Percentiles rank a stretch among this genome's conserved stretches.
Conservation (phyloP, 2,888 invertebrate genomes). For the Rhagonycha fulva region DNA sequence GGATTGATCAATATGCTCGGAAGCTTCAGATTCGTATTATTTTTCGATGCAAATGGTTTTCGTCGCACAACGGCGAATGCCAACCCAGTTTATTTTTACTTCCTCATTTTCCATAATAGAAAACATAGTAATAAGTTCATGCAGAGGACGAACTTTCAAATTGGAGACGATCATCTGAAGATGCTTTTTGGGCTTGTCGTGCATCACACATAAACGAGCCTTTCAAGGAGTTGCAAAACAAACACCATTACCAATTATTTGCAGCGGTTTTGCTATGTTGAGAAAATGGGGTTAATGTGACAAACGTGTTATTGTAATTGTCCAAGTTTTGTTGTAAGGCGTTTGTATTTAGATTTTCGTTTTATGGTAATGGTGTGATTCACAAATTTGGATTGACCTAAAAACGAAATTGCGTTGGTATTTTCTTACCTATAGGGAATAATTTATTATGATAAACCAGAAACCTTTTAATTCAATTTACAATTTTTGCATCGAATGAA, state of each 20-base stretch:
- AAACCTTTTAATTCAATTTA: background rate
- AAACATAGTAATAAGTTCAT: background rate
- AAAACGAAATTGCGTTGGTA: background rate
- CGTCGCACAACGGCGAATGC: background rate
- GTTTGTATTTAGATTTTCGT: background rate
- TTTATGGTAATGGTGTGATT: background rate
- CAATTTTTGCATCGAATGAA: background rate
- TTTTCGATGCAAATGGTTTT: background rate
- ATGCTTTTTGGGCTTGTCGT: background rate
- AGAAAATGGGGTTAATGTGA: background rate
- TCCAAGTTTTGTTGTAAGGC: background rate
- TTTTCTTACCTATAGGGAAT: background rate
- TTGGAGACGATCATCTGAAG: background rate
- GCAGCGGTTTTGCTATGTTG: background rate
- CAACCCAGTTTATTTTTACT: background rate
- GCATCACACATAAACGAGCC: background rate
- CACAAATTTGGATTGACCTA: background rate
- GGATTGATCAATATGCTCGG: conserved; percentile 1
- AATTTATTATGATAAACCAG: background rate
- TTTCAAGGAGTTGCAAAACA: background rate
- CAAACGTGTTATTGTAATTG: background rate
- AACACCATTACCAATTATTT: background rate
- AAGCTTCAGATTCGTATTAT: background rate
- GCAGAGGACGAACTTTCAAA: background rate
- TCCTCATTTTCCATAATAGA: background rate